Base-by-base conservation (phyloP, 2,797 vertebrate genomes). In the Pipistrellus pipistrellus region DNA sequence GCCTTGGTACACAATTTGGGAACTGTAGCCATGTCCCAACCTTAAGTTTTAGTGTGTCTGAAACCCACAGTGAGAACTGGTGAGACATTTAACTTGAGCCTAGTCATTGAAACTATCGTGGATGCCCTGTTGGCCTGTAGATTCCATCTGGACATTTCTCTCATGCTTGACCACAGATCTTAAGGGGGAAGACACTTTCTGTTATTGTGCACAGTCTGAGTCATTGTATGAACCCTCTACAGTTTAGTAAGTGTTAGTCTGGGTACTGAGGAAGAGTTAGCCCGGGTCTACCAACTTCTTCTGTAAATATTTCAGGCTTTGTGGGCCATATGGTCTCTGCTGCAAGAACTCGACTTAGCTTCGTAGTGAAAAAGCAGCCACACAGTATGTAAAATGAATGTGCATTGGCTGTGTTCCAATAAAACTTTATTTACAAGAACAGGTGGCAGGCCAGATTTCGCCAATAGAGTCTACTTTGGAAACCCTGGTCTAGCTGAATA, bases 341-440 rank as follows among this genome's bases (percentile, higher is more conserved):
- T 35, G 20, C 48, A 93, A 64, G 38, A 59, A 62, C n/a, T 85
- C 35, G 71, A 32, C n/a, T 77, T 57, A 53, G 44, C 11, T 27
- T 41, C 55, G 18, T 6, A 27, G 11, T 94, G 68, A 59, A 41
- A 82, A 95, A 68, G 8, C 72, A 91, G 23, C 4, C 62, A 76
- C 66, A 55, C 6, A 77, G 83, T 10, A 57, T 11, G 9, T 41
- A 44, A 44, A 88, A 73, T 82, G 51, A 73, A 81, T 0, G 2
- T 75, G 15, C 27, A 69, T 48, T 48, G 55, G 1, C 27, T 84
- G n/a, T 84, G 3, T 85, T 93, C 20, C 27, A 69, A 57, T 69
- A 82, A 94, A 92, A 88, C 55, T 85, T 92, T 86, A 90, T 75
- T 88, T 73, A 66, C 2, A 90, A 88, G 46, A 76, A 88, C 3